These are phyloP conservation scores for Periparus ater DNA, from an alignment of 2,797 vertebrate species.

Conservation along the genomic window DNA sequence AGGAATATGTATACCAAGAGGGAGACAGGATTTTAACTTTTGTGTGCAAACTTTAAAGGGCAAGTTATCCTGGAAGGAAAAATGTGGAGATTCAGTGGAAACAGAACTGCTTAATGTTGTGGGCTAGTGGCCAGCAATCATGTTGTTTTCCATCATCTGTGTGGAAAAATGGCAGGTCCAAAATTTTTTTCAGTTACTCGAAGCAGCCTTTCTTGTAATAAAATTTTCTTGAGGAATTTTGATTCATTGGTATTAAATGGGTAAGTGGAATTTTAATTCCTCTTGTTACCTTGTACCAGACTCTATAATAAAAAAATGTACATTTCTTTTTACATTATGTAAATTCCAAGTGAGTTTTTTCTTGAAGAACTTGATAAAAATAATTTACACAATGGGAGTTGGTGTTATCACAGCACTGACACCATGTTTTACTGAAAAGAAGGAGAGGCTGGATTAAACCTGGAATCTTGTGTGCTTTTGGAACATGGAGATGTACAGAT, in stretches of 20 bases:
- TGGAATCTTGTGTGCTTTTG: neutral
- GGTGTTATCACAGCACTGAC: neutral
- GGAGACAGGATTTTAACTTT: conserved; percentile 52
- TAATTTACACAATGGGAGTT: neutral
- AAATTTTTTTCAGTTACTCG: neutral
- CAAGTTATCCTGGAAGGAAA: conserved; percentile 57
- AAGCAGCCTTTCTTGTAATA: neutral
- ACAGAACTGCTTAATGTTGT: conserved; percentile 38
- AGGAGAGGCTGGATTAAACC: neutral
- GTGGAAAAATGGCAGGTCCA: conserved; percentile 26
- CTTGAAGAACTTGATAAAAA: neutral
- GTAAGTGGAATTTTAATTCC: neutral
- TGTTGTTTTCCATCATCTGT: conserved; percentile 15
- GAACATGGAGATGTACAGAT: neutral
- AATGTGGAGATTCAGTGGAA: conserved; percentile 52
- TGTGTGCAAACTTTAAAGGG: conserved; percentile 30
- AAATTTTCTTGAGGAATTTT: neutral
- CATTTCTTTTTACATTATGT: neutral
- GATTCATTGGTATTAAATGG: neutral
- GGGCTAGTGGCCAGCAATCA: conserved; percentile 14
- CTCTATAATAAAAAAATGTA: neutral
- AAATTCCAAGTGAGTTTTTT: neutral
- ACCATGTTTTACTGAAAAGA: neutral
- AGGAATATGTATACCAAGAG: conserved; percentile 16
- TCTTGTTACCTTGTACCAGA: neutral